phyloP scores from a whole-genome alignment of 2,797 vertebrate species.

The Bryconaethiops microstoma region DNA sequence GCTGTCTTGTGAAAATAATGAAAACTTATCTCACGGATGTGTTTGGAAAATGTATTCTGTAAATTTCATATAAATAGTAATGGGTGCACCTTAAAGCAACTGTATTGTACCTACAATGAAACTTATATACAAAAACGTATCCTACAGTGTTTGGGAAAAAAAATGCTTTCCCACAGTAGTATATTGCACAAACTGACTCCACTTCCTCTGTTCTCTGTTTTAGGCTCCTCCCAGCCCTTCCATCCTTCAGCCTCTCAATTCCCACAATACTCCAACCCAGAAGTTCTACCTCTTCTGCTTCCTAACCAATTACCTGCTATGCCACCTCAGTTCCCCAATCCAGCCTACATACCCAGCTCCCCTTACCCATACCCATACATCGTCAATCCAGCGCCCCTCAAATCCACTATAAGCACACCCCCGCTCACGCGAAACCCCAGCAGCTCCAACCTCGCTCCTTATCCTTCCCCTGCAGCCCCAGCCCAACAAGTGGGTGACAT shows the following conservation, averaged over 20 bases:
- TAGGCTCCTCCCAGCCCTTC: constrained; percentile 55
- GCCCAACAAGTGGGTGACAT: constrained; percentile 44
- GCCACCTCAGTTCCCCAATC: constrained; percentile 44
- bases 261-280: constrained; percentile 46
- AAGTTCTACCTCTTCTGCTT: constrained; percentile 40
- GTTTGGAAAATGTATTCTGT: no score
- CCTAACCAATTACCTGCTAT: constrained; percentile 56
- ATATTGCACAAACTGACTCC: not conserved
- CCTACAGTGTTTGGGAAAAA: no score
- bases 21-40: no score
- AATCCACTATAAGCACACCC: constrained; percentile 37
- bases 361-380: constrained; percentile 43
- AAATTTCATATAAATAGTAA: no score
- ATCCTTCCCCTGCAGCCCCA: constrained; percentile 45
- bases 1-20: no score
- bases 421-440: constrained; percentile 54
- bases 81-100: no score
- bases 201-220: not conserved
- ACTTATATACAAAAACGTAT: no score
- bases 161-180: not conserved
- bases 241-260: constrained; percentile 52
- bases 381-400: constrained; percentile 51
- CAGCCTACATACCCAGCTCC: constrained; percentile 29
- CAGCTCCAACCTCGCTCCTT: constrained; percentile 44
- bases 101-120: no score